These are phyloP conservation scores for Leucania comma DNA, from an alignment of 2,888 invertebrate genomes.

Conservation along the genomic window DNA sequence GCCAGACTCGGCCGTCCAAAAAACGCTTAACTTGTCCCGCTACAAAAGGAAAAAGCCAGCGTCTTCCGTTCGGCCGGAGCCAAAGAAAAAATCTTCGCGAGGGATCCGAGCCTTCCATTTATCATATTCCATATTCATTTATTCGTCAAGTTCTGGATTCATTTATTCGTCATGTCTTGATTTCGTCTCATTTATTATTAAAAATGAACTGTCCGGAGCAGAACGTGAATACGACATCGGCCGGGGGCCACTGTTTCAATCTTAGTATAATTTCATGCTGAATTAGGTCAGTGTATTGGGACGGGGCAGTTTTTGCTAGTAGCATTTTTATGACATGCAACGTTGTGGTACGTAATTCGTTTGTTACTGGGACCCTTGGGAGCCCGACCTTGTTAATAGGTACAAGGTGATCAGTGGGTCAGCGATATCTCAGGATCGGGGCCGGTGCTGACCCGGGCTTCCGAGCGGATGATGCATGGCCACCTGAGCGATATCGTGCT, in stretches of 20 bases:
- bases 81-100: conserved; percentile 90
- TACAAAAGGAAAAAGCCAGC: conserved; percentile 91
- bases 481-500: conserved; percentile 71
- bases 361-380: conserved; percentile 34
- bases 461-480: conserved; percentile 79
- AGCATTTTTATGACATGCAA: conserved; percentile 38
- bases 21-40: conserved; percentile 90
- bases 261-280: conserved; percentile 88
- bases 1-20: conserved; percentile 86
- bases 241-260: conserved; percentile 88
- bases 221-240: conserved; percentile 84
- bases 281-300: conserved; percentile 80
- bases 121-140: conserved; percentile 91
- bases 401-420: conserved; percentile 74
- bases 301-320: conserved; percentile 66
- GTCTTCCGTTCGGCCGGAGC: conserved; percentile 90
- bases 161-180: conserved; percentile 91
- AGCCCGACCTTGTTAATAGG: conserved; percentile 61
- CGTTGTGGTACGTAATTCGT: conserved; percentile 21
- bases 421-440: conserved; percentile 77
- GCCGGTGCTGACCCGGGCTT: conserved; percentile 76
- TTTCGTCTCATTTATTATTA: conserved; percentile 91
- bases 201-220: conserved; percentile 91
- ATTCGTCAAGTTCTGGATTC: conserved; percentile 91
- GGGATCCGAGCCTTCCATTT: conserved; percentile 89